These are phyloP conservation scores for Diaprepes abbreviatus DNA, from an alignment of 2,888 invertebrate species.

Conservation along the genomic window DNA sequence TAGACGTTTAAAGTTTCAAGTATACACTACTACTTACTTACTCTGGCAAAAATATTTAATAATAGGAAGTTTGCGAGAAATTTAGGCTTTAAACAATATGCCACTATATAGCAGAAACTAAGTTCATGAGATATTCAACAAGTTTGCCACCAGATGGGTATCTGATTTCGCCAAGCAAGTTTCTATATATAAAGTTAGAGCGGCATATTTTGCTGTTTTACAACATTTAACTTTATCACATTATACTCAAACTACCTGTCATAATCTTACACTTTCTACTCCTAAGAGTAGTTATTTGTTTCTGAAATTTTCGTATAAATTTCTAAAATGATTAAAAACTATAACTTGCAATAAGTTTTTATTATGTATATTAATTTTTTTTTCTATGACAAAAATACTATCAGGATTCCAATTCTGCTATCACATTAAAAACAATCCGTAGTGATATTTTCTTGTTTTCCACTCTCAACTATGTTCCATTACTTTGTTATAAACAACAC, in stretches of 20 bases:
- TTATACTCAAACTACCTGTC: slow-evolving; percentile 7
- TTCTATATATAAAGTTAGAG: slow-evolving; percentile 32
- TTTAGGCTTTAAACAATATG: slow-evolving; percentile 35
- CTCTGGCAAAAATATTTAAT: slow-evolving; percentile 39
- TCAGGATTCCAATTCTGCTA: too few relatives aligned
- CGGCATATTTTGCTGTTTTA: slow-evolving; percentile 37
- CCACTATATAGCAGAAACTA: slow-evolving; percentile 38
- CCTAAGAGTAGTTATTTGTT: too few relatives aligned
- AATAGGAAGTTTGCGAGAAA: slow-evolving; percentile 32
- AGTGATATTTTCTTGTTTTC: too few relatives aligned
- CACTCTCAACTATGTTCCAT: too few relatives aligned
- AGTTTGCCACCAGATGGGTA: slow-evolving; percentile 40
- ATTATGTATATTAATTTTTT: too few relatives aligned
- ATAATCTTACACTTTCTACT: neutral
- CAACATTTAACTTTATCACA: slow-evolving; percentile 16
- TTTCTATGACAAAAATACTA: too few relatives aligned
- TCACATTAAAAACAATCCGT: too few relatives aligned
- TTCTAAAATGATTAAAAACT: too few relatives aligned
- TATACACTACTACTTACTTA: slow-evolving; percentile 18
- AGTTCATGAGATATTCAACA: slow-evolving; percentile 46
- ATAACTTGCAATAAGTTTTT: too few relatives aligned
- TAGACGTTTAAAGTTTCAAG: neutral
- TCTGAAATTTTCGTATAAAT: too few relatives aligned
- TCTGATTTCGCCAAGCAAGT: slow-evolving; percentile 36
- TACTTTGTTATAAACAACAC: too few relatives aligned